Base-by-base conservation (phyloP, 1,140 invertebrate genomes). In the Chrysopa pallens region DNA sequence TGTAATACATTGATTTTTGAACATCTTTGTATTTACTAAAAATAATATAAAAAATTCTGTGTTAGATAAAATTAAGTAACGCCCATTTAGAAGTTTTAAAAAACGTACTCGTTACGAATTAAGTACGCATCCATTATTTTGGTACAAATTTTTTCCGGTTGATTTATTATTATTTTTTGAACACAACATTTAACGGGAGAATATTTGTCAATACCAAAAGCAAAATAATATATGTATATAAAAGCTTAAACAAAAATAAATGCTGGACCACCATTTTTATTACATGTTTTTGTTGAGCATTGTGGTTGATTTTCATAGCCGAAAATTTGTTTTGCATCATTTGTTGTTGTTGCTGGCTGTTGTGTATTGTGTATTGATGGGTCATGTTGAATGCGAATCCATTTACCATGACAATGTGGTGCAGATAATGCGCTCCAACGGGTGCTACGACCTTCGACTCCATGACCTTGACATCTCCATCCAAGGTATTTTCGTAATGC, bases 321-420 rank as follows among this genome's bases (percentile, higher is more conserved):
- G 31, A 12, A 11, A 33, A 33, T 33, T 33, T 33, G 31, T 9
- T 33, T 12, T 2, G 31, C 31, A 12, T 9, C 31, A 6, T 33
- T 33, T 11, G 8, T 33, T 12, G 8, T 12, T 11, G 8, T 12
- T 11, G 31, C 8, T 12, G 31, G n/a, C 6, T 33, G 8, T 12
- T 11, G 8, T 12, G 31, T 23, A 5, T 23, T 23, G 17, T 23
- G 17, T 23, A 23, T 11, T 2, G 31, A 12, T 12, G 31, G 8
- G 6, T 33, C 31, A 12, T 33, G 62, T 40, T 68, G 68, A 8
- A 76, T 64, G 13, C 80, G 71, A n/a, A 81, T 57, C 84, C 84
- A 88, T 57, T 86, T 83, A 29, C 84, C 84, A 50, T 83, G 80
- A 59, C 84, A 88, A 47, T 81, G 79, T 8, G 80, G 75, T 29